A percentile compares a stretch with the other conserved stretches of the same genome.
These are phyloP conservation scores for Drosophila mimica DNA, from an alignment of 2,888 invertebrate genomes.

Conservation along the genomic window DNA sequence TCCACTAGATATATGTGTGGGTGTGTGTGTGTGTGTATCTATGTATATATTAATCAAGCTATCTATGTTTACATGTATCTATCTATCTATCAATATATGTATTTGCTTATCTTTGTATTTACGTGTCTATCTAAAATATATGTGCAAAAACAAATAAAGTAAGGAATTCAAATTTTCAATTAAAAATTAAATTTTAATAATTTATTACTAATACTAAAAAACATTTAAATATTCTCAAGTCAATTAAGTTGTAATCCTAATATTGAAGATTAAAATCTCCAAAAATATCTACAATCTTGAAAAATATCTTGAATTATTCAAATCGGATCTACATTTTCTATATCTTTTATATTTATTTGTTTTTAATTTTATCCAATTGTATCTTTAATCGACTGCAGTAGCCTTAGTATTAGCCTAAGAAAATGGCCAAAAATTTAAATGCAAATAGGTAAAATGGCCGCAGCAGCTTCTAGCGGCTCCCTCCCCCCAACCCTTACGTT, in stretches of 20 bases:
- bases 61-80: slow-evolving; percentile 3
- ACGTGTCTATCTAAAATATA: not conserved
- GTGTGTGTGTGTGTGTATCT: slow-evolving; percentile 10
- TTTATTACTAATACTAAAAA: not conserved
- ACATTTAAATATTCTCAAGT: not conserved
- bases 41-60: not conserved
- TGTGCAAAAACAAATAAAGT: not conserved
- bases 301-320: not conserved
- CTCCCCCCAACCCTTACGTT: not conserved
- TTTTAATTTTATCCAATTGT: not conserved
- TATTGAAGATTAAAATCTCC: not conserved
- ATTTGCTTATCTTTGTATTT: not conserved
- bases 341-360: not conserved
- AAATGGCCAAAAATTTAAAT: slow-evolving; percentile 66
- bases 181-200: not conserved
- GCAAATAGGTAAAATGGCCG: slow-evolving; percentile 61
- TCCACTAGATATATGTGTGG: not conserved
- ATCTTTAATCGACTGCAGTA: slow-evolving; percentile 2
- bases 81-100: not conserved
- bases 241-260: not conserved
- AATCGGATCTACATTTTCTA: not conserved
- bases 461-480: slow-evolving; percentile 4
- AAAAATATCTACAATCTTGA: not conserved
- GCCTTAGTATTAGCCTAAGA: slow-evolving; percentile 1
- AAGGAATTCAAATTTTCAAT: not conserved